Evolutionary conservation across 2,888 invertebrate species (phyloP).

Genomic region (Saturnia japonica): DNA sequence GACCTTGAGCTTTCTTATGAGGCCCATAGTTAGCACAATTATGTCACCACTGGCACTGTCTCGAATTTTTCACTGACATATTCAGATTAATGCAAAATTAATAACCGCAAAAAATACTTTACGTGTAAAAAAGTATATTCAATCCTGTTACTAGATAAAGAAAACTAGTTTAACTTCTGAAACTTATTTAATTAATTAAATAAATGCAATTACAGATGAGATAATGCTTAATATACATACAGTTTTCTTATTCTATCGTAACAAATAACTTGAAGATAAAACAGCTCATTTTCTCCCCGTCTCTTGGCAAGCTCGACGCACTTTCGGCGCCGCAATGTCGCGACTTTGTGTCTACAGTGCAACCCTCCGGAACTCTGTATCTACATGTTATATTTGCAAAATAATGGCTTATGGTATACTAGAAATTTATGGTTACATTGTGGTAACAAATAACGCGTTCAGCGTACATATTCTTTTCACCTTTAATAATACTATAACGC

Average conservation of each 20-base stretch:
- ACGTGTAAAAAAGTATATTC: too few relatives aligned
- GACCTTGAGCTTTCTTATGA: too few relatives aligned
- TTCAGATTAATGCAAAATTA: too few relatives aligned
- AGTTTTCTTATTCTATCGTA: not conserved
- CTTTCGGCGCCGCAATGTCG: slow-evolving; percentile 24
- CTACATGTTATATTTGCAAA: slow-evolving; percentile 4
- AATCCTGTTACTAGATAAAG: too few relatives aligned
- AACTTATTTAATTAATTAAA: not conserved
- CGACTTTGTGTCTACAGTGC: slow-evolving; percentile 23
- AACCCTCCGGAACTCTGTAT: slow-evolving; percentile 18
- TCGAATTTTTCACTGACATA: too few relatives aligned
- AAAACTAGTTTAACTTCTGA: not conserved
- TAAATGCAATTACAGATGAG: too few relatives aligned
- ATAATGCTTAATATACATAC: too few relatives aligned
- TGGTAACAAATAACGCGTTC: not conserved
- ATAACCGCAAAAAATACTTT: too few relatives aligned
- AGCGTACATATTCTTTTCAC: not conserved
- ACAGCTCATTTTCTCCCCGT: slow-evolving; percentile 6
- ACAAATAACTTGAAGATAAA: not conserved
- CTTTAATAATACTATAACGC: too few relatives aligned
- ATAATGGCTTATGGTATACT: not conserved
- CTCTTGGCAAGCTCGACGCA: slow-evolving; percentile 12
- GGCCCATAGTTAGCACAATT: too few relatives aligned
- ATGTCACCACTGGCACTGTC: too few relatives aligned
- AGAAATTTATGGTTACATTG: not conserved